Percentiles rank a stretch among this genome's conserved stretches.
Evolutionary conservation across 2,797 vertebrate species (phyloP).

Genomic region (Paratrypauchen microcephalus): DNA sequence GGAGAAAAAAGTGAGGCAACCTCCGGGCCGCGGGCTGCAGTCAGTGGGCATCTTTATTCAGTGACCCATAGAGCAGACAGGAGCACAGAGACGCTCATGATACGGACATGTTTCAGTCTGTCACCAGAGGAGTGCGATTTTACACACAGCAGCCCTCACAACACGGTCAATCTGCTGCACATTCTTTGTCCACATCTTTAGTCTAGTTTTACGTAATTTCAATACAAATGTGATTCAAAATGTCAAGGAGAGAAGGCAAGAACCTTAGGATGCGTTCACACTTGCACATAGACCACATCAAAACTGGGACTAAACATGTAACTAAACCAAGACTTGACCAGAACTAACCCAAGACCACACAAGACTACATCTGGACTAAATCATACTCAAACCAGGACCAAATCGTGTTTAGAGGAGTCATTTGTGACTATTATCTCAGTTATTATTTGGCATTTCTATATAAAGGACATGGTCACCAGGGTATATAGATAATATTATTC

Average conservation of each 20-base stretch:
- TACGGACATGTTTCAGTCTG: slow-evolving; percentile 58
- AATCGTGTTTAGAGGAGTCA: too few species aligned
- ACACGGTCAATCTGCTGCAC: slow-evolving; percentile 35
- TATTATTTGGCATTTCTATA: background rate
- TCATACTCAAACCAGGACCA: too few species aligned
- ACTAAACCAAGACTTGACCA: too few species aligned
- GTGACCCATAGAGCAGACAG: slow-evolving; percentile 65
- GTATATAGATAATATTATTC: background rate
- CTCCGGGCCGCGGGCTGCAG: slow-evolving; percentile 75
- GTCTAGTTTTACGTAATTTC: background rate
- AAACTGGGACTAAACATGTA: too few species aligned
- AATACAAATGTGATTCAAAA: background rate
- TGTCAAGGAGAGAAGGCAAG: background rate
- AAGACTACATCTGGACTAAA: too few species aligned
- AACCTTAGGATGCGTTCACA: background rate
- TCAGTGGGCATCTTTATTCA: slow-evolving; percentile 73
- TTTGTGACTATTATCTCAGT: too few species aligned
- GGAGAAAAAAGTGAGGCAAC: slow-evolving; percentile 75
- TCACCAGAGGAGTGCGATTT: slow-evolving; percentile 37
- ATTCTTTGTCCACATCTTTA: slow-evolving; percentile 30
- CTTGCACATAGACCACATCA: too few species aligned
- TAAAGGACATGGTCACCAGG: background rate
- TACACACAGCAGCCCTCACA: slow-evolving; percentile 33
- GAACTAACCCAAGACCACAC: too few species aligned
- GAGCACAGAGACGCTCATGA: slow-evolving; percentile 39